These are phyloP conservation scores for Sebastes melanostomus DNA, from an alignment of 2,797 vertebrate genomes.

Conservation along the genomic window DNA sequence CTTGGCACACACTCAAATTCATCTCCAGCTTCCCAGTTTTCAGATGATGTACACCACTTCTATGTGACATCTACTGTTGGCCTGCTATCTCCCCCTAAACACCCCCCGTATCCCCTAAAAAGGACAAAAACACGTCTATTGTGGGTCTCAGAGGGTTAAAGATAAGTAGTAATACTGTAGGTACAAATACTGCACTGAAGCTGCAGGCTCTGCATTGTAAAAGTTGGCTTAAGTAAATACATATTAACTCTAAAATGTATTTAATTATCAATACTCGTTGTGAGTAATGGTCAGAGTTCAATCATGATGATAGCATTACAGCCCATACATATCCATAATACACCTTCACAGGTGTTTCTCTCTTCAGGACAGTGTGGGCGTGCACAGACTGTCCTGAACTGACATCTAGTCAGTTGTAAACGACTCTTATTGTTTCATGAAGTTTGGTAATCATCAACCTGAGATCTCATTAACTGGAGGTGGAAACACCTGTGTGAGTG, in stretches of 20 bases:
- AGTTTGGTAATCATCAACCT: background rate
- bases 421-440: background rate
- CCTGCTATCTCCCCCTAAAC: too few relatives aligned
- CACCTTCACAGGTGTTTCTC: too few relatives aligned
- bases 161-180: background rate
- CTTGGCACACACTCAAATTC: too few relatives aligned
- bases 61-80: too few relatives aligned
- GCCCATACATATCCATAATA: background rate
- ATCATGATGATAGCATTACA: background rate
- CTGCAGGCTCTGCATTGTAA: background rate
- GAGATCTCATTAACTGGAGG: background rate
- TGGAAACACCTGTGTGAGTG: background rate
- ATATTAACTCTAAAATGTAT: background rate
- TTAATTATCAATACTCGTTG: background rate
- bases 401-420: background rate
- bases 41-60: too few relatives aligned
- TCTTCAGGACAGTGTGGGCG: background rate
- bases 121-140: too few relatives aligned
- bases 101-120: too few relatives aligned
- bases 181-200: background rate
- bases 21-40: too few relatives aligned
- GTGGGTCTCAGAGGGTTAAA: background rate
- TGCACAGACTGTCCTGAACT: background rate
- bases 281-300: background rate
- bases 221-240: background rate